Percentiles rank a stretch among this genome's conserved stretches.
phyloP scores from a whole-genome alignment of 2,113 vertebrate species.

The Colinus virginianus region DNA sequence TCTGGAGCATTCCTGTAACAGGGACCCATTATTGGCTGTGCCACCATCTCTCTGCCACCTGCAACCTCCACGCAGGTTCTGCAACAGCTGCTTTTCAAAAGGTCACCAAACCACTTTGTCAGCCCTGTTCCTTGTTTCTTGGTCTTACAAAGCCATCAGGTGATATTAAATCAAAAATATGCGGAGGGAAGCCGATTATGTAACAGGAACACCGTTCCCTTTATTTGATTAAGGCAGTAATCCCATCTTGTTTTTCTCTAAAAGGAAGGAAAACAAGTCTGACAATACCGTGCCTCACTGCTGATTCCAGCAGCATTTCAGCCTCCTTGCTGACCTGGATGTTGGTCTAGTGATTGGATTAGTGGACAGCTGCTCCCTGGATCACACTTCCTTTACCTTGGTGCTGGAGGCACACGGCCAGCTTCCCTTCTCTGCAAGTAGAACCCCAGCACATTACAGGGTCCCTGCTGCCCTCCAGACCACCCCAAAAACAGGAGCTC shows the following conservation, averaged over 20 bases:
- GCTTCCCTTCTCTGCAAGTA: not conserved
- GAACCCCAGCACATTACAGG: not conserved
- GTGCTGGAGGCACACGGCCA: not conserved
- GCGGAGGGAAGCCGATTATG: not conserved
- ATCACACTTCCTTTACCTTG: not conserved
- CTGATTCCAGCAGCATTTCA: not conserved
- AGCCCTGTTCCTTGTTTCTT: not conserved
- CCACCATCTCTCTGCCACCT: not conserved
- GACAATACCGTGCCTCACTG: not conserved
- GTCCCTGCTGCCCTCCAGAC: not conserved
- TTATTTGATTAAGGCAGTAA: not conserved
- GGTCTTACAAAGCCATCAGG: not conserved
- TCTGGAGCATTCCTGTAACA: not conserved
- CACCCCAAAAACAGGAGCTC: not conserved
- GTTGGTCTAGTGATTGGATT: not conserved
- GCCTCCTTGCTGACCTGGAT: not conserved
- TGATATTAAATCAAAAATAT: conserved; percentile 25
- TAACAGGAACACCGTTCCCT: not conserved
- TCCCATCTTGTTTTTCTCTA: not conserved
- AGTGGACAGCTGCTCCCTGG: not conserved
- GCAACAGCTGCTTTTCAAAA: conserved; percentile 21
- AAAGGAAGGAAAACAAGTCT: not conserved
- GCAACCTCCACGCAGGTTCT: not conserved
- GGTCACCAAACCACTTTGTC: not conserved
- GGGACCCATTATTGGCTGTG: not conserved